Percentiles rank a stretch among this genome's conserved stretches.
Conservation (phyloP, 2,113 vertebrate species). For the Pagrus major region DNA sequence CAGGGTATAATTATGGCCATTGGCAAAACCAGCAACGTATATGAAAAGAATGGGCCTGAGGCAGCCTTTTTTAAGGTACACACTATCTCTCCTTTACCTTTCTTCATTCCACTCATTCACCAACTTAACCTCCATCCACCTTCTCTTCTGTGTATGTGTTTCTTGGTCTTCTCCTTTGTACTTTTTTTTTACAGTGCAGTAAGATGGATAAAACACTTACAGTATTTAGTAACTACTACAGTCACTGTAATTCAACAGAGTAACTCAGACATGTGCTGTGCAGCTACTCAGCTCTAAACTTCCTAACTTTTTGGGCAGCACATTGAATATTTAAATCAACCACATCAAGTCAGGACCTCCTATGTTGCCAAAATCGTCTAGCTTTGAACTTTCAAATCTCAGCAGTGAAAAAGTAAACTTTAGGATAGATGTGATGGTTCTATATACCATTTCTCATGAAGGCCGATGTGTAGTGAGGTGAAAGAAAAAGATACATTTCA, state of each 20-base stretch:
- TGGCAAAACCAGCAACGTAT: conserved; percentile 96
- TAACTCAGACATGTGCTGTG: neutral
- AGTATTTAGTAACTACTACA: neutral
- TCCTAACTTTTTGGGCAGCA: neutral
- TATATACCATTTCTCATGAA: neutral
- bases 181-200: conserved; percentile 11
- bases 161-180: conserved; percentile 12
- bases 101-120: conserved; percentile 31
- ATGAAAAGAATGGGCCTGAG: conserved; percentile 98
- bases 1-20: conserved; percentile 99
- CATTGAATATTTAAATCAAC: neutral
- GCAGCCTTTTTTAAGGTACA: conserved; percentile 99
- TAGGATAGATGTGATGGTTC: neutral
- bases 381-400: neutral
- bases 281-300: neutral
- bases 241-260: neutral
- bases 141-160: conserved; percentile 2
- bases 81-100: conserved; percentile 62
- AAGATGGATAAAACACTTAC: neutral
- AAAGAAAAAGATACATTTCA: neutral
- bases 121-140: conserved; percentile 1
- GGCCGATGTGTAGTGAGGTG: neutral
- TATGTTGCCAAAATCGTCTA: neutral
- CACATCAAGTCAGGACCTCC: neutral
- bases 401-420: neutral